A percentile compares a stretch with the other conserved stretches of the same genome.
These are phyloP conservation scores for Nesidiocoris tenuis DNA, from an alignment of 2,888 invertebrate species.

Conservation along the genomic window DNA sequence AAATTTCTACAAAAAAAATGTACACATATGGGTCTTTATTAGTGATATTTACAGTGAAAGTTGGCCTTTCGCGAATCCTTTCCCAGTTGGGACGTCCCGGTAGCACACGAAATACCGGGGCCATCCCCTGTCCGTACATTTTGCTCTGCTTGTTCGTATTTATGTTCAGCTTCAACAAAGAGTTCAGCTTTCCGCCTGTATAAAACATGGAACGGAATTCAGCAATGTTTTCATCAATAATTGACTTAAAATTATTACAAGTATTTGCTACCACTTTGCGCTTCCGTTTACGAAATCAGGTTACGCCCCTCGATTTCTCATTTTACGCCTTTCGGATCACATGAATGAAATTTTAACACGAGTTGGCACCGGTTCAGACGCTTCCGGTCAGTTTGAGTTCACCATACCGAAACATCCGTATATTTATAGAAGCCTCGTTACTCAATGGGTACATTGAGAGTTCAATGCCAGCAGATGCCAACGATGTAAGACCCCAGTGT, in stretches of 20 bases:
- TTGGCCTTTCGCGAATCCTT: constrained; percentile 74
- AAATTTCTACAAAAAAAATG: too few relatives aligned
- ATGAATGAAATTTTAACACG: neutral
- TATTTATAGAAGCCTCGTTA: constrained; percentile 23
- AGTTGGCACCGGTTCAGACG: constrained; percentile 13
- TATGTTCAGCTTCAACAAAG: constrained; percentile 71
- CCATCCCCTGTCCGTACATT: constrained; percentile 89
- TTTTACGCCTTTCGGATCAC: too few relatives aligned
- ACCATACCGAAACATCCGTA: constrained; percentile 5
- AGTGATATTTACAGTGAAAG: too few relatives aligned
- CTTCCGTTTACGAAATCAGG: too few relatives aligned
- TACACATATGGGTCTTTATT: constrained; percentile 49
- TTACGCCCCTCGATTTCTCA: too few relatives aligned
- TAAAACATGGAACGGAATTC: too few relatives aligned
- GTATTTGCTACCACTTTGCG: too few relatives aligned
- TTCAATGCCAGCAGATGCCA: constrained; percentile 1
- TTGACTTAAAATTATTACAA: too few relatives aligned
- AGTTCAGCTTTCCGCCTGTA: constrained; percentile 42
- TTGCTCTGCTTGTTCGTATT: constrained; percentile 86
- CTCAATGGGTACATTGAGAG: constrained; percentile 14
- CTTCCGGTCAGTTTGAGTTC: constrained; percentile 24
- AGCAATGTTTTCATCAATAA: too few relatives aligned
- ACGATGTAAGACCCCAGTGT: constrained; percentile 17
- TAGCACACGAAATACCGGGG: constrained; percentile 72
- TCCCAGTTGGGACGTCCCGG: constrained; percentile 83